Percentiles rank a stretch among this genome's conserved stretches.
Evolutionary conservation across 2,888 invertebrate genomes (phyloP).

Genomic region (Mycalesis mineus): DNA sequence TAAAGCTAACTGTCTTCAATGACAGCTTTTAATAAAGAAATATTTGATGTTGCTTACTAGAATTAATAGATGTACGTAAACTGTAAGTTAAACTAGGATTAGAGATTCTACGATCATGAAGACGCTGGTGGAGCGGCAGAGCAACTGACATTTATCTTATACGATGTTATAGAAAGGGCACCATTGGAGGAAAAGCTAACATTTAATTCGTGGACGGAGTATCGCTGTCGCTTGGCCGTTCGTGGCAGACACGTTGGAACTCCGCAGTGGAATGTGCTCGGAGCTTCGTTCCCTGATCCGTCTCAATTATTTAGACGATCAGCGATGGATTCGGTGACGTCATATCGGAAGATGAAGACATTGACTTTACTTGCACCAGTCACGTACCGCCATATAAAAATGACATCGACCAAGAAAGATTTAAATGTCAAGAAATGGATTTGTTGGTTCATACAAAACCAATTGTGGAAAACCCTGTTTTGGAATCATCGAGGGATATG

Average conservation of each 20-base stretch:
- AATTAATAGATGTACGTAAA: conserved; percentile 36
- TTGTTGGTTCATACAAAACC: not conserved
- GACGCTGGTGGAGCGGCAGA: conserved; percentile 36
- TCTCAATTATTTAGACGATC: conserved; percentile 15
- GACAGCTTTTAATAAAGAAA: conserved; percentile 33
- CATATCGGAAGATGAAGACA: not conserved
- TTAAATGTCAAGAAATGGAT: not conserved
- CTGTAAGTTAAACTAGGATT: conserved; percentile 41
- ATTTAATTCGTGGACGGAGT: conserved; percentile 70
- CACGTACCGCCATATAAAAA: not conserved
- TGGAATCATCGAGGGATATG: not conserved
- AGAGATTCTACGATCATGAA: conserved; percentile 45
- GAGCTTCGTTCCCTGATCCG: conserved; percentile 13
- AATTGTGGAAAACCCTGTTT: not conserved
- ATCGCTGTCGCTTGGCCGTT: conserved; percentile 55
- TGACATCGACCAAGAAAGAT: not conserved
- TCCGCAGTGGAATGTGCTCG: conserved; percentile 22
- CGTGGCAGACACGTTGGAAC: conserved; percentile 38
- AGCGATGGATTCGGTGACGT: conserved; percentile 10
- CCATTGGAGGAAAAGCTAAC: conserved; percentile 75
- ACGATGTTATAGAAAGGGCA: conserved; percentile 76
- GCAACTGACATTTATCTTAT: conserved; percentile 64
- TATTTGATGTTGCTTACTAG: conserved; percentile 42
- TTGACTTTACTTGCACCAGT: not conserved
- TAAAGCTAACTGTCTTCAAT: conserved; percentile 34